phyloP scores from a whole-genome alignment of 2,113 vertebrate species.

The Osmerus eperlanus region DNA sequence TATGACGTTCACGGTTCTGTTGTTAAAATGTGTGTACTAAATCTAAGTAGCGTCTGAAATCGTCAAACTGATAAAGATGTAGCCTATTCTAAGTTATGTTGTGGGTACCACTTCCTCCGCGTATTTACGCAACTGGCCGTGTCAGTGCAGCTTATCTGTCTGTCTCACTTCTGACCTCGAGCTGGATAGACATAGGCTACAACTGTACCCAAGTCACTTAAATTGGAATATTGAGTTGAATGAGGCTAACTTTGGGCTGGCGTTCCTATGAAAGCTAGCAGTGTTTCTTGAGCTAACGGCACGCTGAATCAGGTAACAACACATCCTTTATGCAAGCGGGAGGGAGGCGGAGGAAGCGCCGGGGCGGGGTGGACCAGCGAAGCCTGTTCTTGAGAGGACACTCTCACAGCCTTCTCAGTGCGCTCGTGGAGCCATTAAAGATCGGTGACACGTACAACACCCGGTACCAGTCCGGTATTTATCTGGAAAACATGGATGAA shows the following conservation, averaged over 20 bases:
- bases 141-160: too few species aligned
- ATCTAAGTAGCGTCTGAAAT: too few species aligned
- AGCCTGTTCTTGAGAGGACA: constrained; percentile 34
- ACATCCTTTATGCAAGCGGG: constrained; percentile 63
- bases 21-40: too few species aligned
- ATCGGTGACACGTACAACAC: not conserved
- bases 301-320: constrained; percentile 64
- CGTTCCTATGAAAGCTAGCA: constrained; percentile 60
- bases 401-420: constrained; percentile 38
- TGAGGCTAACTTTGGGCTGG: constrained; percentile 24
- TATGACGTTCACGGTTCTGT: too few species aligned
- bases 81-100: too few species aligned
- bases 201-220: constrained; percentile 18
- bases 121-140: too few species aligned
- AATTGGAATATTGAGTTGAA: constrained; percentile 30
- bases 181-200: too few species aligned
- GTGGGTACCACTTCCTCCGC: too few species aligned
- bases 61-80: too few species aligned
- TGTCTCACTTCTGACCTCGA: too few species aligned
- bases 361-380: constrained; percentile 45
- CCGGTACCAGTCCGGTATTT: not conserved
- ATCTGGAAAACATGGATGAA: too few species aligned
- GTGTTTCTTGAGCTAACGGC: constrained; percentile 60
- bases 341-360: constrained; percentile 26
- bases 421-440: not conserved